phyloP scores from a whole-genome alignment of 2,888 invertebrate genomes.

The Cheilosia soror region DNA sequence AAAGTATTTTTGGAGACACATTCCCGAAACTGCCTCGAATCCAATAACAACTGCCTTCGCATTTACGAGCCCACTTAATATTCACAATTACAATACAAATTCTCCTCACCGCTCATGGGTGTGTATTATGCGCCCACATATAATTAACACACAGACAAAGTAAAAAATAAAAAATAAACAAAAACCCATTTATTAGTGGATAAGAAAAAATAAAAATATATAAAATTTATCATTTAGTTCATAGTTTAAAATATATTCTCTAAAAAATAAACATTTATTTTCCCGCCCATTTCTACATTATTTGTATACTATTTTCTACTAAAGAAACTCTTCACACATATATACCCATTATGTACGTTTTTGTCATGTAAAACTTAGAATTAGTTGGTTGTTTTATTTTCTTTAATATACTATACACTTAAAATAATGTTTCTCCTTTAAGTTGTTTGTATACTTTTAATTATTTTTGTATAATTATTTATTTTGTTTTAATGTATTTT shows the following conservation, averaged over 20 bases:
- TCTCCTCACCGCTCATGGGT: constrained; percentile 33
- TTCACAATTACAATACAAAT: constrained; percentile 22
- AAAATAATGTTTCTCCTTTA: constrained; percentile 16
- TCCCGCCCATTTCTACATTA: constrained; percentile 43
- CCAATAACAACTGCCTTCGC: constrained; percentile 50
- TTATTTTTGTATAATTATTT: constrained; percentile 68
- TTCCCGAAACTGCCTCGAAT: background rate
- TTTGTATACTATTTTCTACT: constrained; percentile 36
- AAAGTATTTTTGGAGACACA: background rate
- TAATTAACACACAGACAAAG: background rate
- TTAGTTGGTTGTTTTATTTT: constrained; percentile 63
- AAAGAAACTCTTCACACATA: constrained; percentile 53
- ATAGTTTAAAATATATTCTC: constrained; percentile 11
- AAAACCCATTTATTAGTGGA: constrained; percentile 23
- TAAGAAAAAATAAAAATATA: background rate
- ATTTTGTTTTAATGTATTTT: constrained; percentile 51
- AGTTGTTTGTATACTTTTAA: constrained; percentile 57
- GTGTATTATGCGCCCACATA: background rate
- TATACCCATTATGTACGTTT: constrained; percentile 40
- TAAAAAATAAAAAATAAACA: background rate
- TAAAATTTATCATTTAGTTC: constrained; percentile 4
- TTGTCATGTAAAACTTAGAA: constrained; percentile 46
- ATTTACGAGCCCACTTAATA: constrained; percentile 41
- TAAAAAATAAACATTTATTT: constrained; percentile 20
- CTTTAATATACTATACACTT: constrained; percentile 5